Base-by-base conservation (phyloP, 1,140 invertebrate genomes). In the Drosophila lacertosa region DNA sequence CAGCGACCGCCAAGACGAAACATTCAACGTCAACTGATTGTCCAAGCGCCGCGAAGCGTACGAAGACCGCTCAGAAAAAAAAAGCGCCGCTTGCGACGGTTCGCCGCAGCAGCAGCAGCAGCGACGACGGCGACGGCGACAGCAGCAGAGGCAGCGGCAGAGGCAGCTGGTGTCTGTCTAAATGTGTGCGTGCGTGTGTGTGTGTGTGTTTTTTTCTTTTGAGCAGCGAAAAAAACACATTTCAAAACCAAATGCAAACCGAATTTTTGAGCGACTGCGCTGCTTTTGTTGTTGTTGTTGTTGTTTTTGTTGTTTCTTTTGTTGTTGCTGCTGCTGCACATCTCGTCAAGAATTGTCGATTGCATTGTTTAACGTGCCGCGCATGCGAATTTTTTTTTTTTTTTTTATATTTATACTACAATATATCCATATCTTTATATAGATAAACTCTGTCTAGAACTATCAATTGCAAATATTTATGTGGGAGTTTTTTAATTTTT, bases 11-110 rank as follows among this genome's bases (percentile, higher is more conserved):
- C 65, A 84, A 89, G 84, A 84, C 84, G 84, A 69, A 86, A 89
- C 80, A 84, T 86, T 89, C 84, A 89, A 84, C 86, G 80, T 81
- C 77, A 89, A 89, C 84, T 89, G 84, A 89, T 81, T 84, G 84
- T 75, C 84, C 84, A 89, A 89, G 70, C 71, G 73, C 74, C 74
- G 76, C 69, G 76, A 72, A 89, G 51, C 79, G 72, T 66, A 65
- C 84, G 74, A 89, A 89, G 86, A 84, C 84, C 80, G 82, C 74
- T 88, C 67, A 77, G 68, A 67, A n/a, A n/a, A n/a, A n/a, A n/a
- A n/a, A n/a, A n/a, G n/a, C 32, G 57, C 22, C 45, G 20, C 18
- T 54, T 26, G 69, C 54, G 33, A 42, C 59, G 40, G 58, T 44
- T 53, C 55, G 16, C 45, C 35, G 45, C 57, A 32, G 40, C 44